Percentiles rank a stretch among this genome's conserved stretches.
phyloP scores from a whole-genome alignment of 1,140 invertebrate species.

The Neodiprion fabricii region DNA sequence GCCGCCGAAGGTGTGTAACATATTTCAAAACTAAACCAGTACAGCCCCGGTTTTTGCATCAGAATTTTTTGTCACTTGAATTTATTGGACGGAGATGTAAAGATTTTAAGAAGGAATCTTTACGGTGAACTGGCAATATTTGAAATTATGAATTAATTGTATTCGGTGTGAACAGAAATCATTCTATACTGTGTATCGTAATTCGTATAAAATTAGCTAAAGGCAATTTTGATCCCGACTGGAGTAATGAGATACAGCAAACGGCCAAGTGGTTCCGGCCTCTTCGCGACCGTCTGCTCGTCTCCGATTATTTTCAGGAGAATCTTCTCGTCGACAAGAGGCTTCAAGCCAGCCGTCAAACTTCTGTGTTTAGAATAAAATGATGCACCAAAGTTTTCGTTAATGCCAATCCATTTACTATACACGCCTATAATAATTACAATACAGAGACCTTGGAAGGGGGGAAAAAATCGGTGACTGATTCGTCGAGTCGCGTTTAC shows the following conservation, averaged over 20 bases:
- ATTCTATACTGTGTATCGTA: constrained; percentile 2
- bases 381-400: not conserved
- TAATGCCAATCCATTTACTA: not conserved
- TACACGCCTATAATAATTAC: not conserved
- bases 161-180: not conserved
- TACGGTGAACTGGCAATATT: constrained; percentile 1
- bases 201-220: not conserved
- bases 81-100: too few relatives aligned
- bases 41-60: too few relatives aligned
- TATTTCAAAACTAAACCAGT: too few relatives aligned
- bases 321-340: not conserved
- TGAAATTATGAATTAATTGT: constrained; percentile 1
- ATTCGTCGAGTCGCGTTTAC: too few relatives aligned
- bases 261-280: constrained; percentile 1
- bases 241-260: not conserved
- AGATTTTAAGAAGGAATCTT: not conserved
- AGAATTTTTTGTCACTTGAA: too few relatives aligned
- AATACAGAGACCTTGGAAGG: not conserved
- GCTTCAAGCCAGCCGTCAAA: not conserved
- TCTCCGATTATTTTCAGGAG: not conserved
- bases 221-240: not conserved
- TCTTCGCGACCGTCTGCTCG: not conserved
- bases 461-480: too few relatives aligned
- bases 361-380: constrained; percentile 5
- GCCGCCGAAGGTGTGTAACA: too few relatives aligned